Evolutionary conservation across 2,888 invertebrate species (phyloP), one percentile per base, ranked within the genome.

Genomic region (Frankliniella intonsa): DNA sequence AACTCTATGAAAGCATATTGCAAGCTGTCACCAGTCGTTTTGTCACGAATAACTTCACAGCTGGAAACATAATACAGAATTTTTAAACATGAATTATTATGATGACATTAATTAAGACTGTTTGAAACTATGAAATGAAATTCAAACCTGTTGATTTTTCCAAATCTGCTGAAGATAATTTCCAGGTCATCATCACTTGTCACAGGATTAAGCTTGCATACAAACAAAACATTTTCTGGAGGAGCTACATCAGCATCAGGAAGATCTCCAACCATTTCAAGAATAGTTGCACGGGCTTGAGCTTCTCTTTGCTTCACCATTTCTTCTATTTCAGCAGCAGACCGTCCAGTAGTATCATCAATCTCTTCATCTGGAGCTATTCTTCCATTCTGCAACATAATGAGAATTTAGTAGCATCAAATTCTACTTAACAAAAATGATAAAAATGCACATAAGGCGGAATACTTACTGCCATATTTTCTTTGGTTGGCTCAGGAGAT

Each of bases 1-100:
- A 99, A 99, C 88, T 99, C 99, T 83, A 99, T 95, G 87, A 99
- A 99, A 0, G 99, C 99, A 89, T 99, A 99, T 87, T 99, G 99
- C 82, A 99, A 89, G 0, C 99, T 99, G 87, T 98, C 97, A 0
- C 94, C 95, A 2, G 94, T 93, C 86, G 96, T 94, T 84, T 94
- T 93, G 88, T 99, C 99, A 85, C 97, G 91, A 84, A 99, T 99
- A 0, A 99, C 97, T 90, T 99, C 98, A 89, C 98, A 98, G 83
- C 95, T 94, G 83, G 50, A 85, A 85, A 62, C 17, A 62, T 14
- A 76, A 11, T 49, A 49, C 62, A 25, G 82, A 51, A 81, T 22
- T 49, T 80, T 25, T 22, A 50, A 80, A 25, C 69, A 80, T 38
- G 9, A 79, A 14, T 79, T 80, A 17, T 25, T n/a, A 25, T n/a